These are phyloP conservation scores for Martes martes DNA, from an alignment of 2,113 vertebrate genomes.

Conservation along the genomic window DNA sequence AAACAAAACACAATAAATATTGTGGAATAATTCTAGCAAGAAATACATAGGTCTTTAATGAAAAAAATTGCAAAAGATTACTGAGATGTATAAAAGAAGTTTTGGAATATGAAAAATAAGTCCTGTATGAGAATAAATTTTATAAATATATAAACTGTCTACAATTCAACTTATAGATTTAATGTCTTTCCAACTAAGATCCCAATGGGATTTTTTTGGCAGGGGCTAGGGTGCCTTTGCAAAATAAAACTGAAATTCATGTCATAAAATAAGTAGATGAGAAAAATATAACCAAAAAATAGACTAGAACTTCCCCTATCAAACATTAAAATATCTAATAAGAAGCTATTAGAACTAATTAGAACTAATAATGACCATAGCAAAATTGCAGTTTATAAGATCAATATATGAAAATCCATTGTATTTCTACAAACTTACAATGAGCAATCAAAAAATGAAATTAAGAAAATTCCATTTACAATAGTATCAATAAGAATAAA, in stretches of 20 bases:
- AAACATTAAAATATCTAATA: background rate
- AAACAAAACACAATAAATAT: background rate
- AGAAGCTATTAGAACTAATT: background rate
- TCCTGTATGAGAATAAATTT: constrained; percentile 16
- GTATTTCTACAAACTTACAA: background rate
- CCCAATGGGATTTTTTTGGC: background rate
- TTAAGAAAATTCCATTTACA: background rate
- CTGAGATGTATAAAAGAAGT: background rate
- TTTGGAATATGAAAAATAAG: constrained; percentile 40
- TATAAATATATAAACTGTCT: background rate
- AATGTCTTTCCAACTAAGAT: background rate
- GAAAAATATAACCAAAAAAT: background rate
- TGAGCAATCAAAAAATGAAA: background rate
- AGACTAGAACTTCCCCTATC: background rate
- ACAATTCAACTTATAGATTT: background rate
- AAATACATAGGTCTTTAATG: background rate
- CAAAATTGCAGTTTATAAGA: background rate
- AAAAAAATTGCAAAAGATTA: background rate
- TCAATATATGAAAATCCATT: background rate
- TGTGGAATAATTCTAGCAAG: background rate
- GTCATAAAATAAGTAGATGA: background rate
- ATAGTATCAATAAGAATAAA: background rate
- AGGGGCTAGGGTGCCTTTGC: background rate
- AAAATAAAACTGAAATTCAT: background rate
- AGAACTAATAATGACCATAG: background rate